Conservation (phyloP, 2,797 vertebrate species). For the Enteromius paludinosus region DNA sequence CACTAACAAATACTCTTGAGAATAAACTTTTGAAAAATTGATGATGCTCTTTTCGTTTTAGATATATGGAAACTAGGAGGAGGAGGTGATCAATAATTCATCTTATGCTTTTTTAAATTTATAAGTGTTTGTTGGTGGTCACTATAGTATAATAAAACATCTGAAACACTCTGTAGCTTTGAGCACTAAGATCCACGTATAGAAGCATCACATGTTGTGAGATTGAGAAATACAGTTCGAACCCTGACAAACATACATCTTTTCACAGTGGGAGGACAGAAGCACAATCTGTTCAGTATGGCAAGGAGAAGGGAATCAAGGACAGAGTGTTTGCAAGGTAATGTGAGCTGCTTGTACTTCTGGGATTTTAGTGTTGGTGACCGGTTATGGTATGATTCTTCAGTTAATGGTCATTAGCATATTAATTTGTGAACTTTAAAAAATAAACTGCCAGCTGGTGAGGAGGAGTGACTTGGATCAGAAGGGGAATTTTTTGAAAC, state of each 20-base stretch:
- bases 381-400: background rate
- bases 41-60: conserved; percentile 43
- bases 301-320: conserved; percentile 97
- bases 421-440: background rate
- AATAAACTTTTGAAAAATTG: conserved; percentile 46
- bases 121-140: background rate
- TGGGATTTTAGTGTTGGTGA: background rate
- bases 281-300: conserved; percentile 97
- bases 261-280: conserved; percentile 93
- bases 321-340: conserved; percentile 97
- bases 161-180: background rate
- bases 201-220: conserved; percentile 1
- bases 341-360: conserved; percentile 22
- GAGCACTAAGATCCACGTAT: conserved; percentile 2
- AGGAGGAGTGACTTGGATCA: conserved; percentile 6
- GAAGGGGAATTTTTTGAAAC: background rate
- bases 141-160: background rate
- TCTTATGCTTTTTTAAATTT: conserved; percentile 39
- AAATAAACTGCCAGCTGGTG: conserved; percentile 18
- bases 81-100: conserved; percentile 49
- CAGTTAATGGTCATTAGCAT: background rate
- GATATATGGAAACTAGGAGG: conserved; percentile 13
- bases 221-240: background rate
- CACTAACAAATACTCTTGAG: background rate
- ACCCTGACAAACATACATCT: conserved; percentile 42